These are phyloP conservation scores for Tetramorium alpestre DNA, from an alignment of 1,140 invertebrate genomes.

Conservation along the genomic window DNA sequence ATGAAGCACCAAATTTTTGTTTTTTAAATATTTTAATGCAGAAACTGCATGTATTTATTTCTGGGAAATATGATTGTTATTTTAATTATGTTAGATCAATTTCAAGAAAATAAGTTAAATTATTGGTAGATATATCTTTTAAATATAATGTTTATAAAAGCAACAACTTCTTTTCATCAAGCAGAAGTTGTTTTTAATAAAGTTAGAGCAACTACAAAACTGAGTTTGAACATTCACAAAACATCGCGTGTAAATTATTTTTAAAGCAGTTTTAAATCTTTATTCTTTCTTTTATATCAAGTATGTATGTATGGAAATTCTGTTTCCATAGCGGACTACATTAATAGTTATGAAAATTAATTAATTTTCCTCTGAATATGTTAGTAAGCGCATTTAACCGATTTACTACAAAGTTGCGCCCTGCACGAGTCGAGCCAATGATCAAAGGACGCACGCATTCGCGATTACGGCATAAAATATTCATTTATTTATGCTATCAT, in stretches of 20 bases:
- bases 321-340: neutral
- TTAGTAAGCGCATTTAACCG: constrained; percentile 27
- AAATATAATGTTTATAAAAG: neutral
- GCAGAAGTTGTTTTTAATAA: neutral
- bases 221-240: neutral
- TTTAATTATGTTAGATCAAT: neutral
- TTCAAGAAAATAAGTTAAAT: neutral
- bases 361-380: constrained; percentile 35
- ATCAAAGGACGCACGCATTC: constrained; percentile 53
- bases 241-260: neutral
- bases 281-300: neutral
- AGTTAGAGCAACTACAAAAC: neutral
- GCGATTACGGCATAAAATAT: constrained; percentile 47
- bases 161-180: neutral
- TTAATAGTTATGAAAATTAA: constrained; percentile 52
- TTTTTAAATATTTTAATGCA: neutral
- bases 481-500: constrained; percentile 51
- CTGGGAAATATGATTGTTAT: neutral
- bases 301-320: constrained; percentile 2
- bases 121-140: neutral
- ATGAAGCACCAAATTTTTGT: neutral
- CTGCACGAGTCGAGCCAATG: constrained; percentile 27
- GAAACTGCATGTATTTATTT: neutral
- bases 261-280: neutral
- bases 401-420: constrained; percentile 40